Evolutionary conservation across 2,888 invertebrate species (phyloP), one percentile per base, ranked within the genome.

Genomic region (Caenorhabditis angaria): DNA sequence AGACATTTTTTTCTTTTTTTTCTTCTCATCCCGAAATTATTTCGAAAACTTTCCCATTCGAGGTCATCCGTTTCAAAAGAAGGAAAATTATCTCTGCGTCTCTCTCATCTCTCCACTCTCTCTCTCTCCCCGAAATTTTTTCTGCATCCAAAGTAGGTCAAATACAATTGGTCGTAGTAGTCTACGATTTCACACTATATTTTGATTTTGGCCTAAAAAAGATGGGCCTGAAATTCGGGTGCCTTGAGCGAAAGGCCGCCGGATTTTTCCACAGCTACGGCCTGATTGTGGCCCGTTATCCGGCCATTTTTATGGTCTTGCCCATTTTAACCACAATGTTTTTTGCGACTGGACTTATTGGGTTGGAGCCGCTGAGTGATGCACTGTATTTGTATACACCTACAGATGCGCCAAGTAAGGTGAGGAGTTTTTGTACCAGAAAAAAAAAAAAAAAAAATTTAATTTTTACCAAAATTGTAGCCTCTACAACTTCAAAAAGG

Each of bases 331-430:
- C 77, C 22, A 76, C 81, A 18, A 51, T 71, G 10, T 66, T 76
- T 58, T 71, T 79, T 48, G 65, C 80, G 0, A 78, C 79, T 8
- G 81, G 78, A 14, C 61, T 79, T 2, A 55, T 79, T 59, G 75
- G 74, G n/a, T 67, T 80, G 41, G 75, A 69, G 22, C 78, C 80
- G 0, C 55, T 84, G 14, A 71, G 78, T n/a, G 84, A 84, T 67
- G 84, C 84, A 41, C 63, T 82, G 6, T 83, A 82, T 59, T 72
- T 84, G 41, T 84, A 81, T 73, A 84, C 84, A 14, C 84, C 84
- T 8, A 81, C 78, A 1, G 81, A 82, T 68, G 83, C 84, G 2
- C 82, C 81, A 0, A 79, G 80, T 32, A 83, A 84, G 60, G 72
- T 69, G n/a, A 68, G 77, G 6, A 4, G 3, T 4, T 24, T 51